These are phyloP conservation scores for Pelvicachromis taeniatus DNA, from an alignment of 2,113 vertebrate species.

Conservation along the genomic window DNA sequence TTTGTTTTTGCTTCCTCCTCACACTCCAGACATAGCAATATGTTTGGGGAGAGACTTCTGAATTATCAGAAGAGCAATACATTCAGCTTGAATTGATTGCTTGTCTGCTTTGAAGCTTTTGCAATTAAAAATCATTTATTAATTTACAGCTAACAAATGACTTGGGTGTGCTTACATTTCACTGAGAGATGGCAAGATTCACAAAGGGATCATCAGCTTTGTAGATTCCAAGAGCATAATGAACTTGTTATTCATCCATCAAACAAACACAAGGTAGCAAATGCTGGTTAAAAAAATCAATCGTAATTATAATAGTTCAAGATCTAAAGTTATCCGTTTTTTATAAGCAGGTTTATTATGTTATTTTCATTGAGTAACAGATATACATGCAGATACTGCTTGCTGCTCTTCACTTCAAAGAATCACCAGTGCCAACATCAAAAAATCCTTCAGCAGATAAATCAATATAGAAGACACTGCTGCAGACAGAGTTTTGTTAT, in stretches of 20 bases:
- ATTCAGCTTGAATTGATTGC: not conserved
- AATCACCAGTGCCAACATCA: not conserved
- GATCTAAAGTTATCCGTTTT: not conserved
- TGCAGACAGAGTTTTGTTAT: not conserved
- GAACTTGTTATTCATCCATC: not conserved
- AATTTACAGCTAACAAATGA: constrained; percentile 26
- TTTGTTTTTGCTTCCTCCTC: not conserved
- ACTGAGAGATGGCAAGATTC: not conserved
- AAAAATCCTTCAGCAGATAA: not conserved
- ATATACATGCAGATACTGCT: not conserved
- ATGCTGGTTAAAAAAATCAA: not conserved
- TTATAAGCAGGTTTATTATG: not conserved
- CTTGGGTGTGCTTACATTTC: not conserved
- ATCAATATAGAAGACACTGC: not conserved
- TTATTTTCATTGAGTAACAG: not conserved
- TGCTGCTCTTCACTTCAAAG: not conserved
- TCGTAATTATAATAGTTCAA: not conserved
- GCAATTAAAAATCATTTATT: constrained; percentile 13
- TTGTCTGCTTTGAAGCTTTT: not conserved
- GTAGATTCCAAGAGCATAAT: not conserved
- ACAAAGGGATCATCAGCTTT: not conserved
- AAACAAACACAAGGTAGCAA: not conserved
- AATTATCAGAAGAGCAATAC: constrained; percentile 7
- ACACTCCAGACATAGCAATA: not conserved
- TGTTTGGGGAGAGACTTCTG: not conserved